Conservation (phyloP, 2,888 invertebrate species). For the Stenodera caucasica region DNA sequence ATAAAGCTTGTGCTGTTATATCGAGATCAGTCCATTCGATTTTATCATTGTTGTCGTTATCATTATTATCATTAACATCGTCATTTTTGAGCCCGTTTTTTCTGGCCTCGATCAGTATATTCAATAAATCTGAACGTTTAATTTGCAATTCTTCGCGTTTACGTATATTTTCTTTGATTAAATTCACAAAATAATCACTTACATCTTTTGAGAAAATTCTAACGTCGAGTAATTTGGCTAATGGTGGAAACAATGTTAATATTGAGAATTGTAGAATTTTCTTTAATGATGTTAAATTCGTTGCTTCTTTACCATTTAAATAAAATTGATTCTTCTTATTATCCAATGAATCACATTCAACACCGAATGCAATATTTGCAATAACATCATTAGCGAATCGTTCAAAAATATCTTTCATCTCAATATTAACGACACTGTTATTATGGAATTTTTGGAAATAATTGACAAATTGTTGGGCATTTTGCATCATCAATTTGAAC, state of each 20-base stretch:
- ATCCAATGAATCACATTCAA: conserved; percentile 58
- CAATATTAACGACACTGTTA: conserved; percentile 15
- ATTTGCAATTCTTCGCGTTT: neutral
- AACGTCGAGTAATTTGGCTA: neutral
- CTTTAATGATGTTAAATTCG: neutral
- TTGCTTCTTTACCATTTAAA: conserved; percentile 37
- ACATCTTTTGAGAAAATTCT: neutral
- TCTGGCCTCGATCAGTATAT: neutral
- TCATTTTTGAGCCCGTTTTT: neutral
- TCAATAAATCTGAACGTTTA: neutral
- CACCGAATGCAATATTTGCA: conserved; percentile 60
- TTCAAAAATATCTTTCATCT: conserved; percentile 50
- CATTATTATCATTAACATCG: neutral
- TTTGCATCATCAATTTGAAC: conserved; percentile 39
- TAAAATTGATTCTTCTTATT: conserved; percentile 61
- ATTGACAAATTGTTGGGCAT: conserved; percentile 31
- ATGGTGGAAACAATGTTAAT: neutral
- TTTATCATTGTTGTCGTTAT: neutral
- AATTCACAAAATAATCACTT: neutral
- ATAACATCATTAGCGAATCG: conserved; percentile 63
- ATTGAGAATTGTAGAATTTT: neutral
- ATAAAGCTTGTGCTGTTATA: neutral
- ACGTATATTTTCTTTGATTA: neutral
- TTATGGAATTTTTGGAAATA: conserved; percentile 22
- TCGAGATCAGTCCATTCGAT: neutral